Evolutionary conservation across 2,888 invertebrate species (phyloP), one percentile per base, ranked within the genome.

Genomic region (Nephrotoma appendiculata): DNA sequence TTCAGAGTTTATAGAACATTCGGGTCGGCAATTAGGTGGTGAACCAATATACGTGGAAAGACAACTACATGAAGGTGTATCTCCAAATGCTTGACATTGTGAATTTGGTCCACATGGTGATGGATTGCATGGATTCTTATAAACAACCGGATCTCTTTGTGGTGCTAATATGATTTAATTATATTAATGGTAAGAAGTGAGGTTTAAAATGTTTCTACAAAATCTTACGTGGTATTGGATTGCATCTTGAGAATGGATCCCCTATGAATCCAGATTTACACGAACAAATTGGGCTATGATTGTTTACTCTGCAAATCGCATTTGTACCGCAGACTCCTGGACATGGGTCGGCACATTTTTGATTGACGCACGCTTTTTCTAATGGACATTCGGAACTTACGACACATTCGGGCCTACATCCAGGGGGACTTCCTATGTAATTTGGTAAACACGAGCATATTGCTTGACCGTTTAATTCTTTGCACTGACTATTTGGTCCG

Each of bases 271-370:
- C 93, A 15, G 93, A 91, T 88, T 94, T 94, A 90, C 97, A 97
- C 31, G 95, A 94, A 90, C 97, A 97, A 88, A 96, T 94, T 1
- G 97, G 97, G 90, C 95, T 96, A 89, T 97, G 97, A 89, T 95
- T 95, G 88, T 95, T 94, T 41, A 96, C 96, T 90, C 95, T 94
- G 89, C 97, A 97, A 87, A 94, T 93, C 9, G 97, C 95, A 89
- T 95, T 95, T 88, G 94, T 93, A 19, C 96, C 97, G 89, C 97
- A 97, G 83, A 95, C 94, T 86, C 95, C 95, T 2, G 93, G 93
- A 89, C 97, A 97, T 9, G 97, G 97, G 91, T 97, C 95, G 86
- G 94, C 93, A 90, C 97, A 97, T 91, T 95, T 96, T 88, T 94
- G 94, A 88, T 95, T 95, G 71, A 95, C 92, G 89, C 97, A 97